Evolutionary conservation across 1,140 invertebrate genomes (phyloP), one percentile per base, ranked within the genome.

Genomic region (Drosophila asahinai): DNA sequence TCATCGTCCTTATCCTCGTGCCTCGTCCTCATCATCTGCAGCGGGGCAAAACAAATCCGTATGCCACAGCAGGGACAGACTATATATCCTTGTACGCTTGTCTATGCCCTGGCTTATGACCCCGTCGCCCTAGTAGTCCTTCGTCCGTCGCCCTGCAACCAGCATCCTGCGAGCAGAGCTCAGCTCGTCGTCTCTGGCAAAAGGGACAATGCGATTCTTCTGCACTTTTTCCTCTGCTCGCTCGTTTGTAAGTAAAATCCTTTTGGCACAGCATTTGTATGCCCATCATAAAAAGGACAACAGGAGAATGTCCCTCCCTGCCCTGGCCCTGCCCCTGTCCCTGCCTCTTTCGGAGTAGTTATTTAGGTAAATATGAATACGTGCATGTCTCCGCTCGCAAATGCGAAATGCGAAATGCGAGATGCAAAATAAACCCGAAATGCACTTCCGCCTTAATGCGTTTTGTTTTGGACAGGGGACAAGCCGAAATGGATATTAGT

Each of bases 371-470:
- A 84, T 77, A 78, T 81, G 74, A 77, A 81, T 81, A 86, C 82
- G 78, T 81, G 81, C 73, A 62, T 81, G 82, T 62, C 82, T 74
- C 67, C 72, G 48, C 70, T 64, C 57, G 55, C 79, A 79, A 75
- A 79, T 80, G 78, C 76, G 54, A 81, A 49, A 48, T 33, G 62
- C 62, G 48, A 38, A 49, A 48, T 70, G 62, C 62, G 48, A 38
- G 42, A 48, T 70, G 81, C 81, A 77, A 84, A 63, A 63, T 45
- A 84, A 80, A 86, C 68, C 76, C 82, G 43, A 64, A 84, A 86
- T 86, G 82, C 83, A 80, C 80, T 86, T 86, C 82, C 82, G 82
- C 82, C 77, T 86, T 86, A 86, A 86, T 84, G 83, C 83, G 78
- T 84, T 84, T 77, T 86, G 82, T 81, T 81, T 84, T 68, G 77